A percentile compares a stretch with the other conserved stretches of the same genome.
These are phyloP conservation scores for Malacosoma neustria DNA, from an alignment of 2,888 invertebrate genomes.

Conservation along the genomic window DNA sequence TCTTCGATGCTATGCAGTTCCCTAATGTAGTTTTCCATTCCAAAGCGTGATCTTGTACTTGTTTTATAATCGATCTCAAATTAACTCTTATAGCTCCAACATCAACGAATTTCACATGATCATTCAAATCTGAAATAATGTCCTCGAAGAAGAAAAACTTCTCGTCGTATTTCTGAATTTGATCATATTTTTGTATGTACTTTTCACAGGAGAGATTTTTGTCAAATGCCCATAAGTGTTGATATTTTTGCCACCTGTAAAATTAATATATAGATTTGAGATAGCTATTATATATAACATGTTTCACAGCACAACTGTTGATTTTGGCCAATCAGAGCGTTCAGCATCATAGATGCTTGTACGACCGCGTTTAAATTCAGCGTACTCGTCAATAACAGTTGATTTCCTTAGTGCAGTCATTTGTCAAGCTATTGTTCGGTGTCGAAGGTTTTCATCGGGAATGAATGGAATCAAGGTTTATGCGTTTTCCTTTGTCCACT, in stretches of 20 bases:
- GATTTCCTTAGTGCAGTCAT: no score
- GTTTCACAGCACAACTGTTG: no score
- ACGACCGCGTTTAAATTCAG: no score
- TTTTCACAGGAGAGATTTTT: slow-evolving; percentile 84
- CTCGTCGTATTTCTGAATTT: slow-evolving; percentile 81
- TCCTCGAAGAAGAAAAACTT: slow-evolving; percentile 89
- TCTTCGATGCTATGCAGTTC: slow-evolving; percentile 78
- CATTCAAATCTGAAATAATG: slow-evolving; percentile 79
- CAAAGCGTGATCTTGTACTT: slow-evolving; percentile 78
- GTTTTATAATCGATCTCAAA: slow-evolving; percentile 80
- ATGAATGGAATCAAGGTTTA: no score
- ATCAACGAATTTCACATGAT: slow-evolving; percentile 75
- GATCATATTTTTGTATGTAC: slow-evolving; percentile 78
- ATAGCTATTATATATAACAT: no score
- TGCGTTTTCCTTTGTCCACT: no score
- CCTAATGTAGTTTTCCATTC: slow-evolving; percentile 89
- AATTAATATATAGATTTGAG: no score
- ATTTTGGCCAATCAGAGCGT: no score
- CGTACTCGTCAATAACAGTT: no score
- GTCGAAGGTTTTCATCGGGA: no score
- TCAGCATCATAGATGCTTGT: no score
- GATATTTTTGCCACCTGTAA: slow-evolving; percentile 81
- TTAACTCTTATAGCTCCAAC: slow-evolving; percentile 84
- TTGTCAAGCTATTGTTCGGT: no score
- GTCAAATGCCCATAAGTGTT: slow-evolving; percentile 84